Conservation (phyloP, 2,113 vertebrate species). For the Urocitellus parryii region DNA sequence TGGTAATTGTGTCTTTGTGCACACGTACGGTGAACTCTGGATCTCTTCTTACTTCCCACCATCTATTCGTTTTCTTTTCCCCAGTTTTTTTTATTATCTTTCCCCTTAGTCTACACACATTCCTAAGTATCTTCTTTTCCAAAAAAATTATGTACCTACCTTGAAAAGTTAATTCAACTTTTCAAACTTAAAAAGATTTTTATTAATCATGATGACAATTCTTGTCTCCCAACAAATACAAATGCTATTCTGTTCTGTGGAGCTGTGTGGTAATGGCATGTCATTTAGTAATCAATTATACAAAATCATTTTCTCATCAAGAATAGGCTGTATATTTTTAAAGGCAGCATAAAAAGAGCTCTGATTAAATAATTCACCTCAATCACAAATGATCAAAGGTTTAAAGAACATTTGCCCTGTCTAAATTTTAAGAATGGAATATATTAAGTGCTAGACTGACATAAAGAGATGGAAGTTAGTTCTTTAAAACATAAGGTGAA, state of each 20-base stretch:
- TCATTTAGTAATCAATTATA: background rate
- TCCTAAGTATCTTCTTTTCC: background rate
- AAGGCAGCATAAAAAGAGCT: background rate
- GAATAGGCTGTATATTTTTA: background rate
- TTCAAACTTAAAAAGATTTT: background rate
- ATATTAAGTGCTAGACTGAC: background rate
- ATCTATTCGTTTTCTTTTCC: background rate
- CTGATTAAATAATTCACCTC: background rate
- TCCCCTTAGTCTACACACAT: background rate
- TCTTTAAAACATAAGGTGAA: background rate
- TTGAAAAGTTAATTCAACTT: background rate
- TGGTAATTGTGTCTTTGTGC: background rate
- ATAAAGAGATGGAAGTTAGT: background rate
- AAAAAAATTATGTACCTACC: background rate
- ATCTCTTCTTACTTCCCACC: background rate
- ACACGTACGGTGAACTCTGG: background rate
- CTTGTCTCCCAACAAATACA: background rate
- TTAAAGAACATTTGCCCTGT: background rate
- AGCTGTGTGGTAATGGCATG: background rate
- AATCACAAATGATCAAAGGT: background rate
- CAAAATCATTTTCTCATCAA: background rate
- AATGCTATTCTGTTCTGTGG: no score
- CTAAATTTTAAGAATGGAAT: background rate
- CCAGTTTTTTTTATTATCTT: background rate
- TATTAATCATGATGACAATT: background rate